Base-by-base conservation (phyloP, 1,140 invertebrate species). In the Philopotamus ludificatus region DNA sequence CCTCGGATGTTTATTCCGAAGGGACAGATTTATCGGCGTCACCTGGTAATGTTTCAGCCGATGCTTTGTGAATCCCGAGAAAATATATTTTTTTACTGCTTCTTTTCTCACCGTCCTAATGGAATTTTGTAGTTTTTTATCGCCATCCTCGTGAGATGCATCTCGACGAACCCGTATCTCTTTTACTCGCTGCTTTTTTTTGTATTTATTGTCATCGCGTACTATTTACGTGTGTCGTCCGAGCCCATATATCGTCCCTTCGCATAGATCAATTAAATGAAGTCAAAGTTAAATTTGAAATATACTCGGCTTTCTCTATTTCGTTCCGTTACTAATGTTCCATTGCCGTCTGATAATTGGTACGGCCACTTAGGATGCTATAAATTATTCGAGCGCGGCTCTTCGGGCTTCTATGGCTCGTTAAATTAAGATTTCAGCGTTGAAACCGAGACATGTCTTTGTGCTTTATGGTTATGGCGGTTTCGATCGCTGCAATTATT, bases 381-480 rank as follows among this genome's bases (percentile, higher is more conserved):
- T 66, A 66, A 66, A 66, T 66, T 62, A 66, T 26, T 25, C 34
- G 41, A 45, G 49, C 15, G 51, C 26, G 28, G 28, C 8, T 53
- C 21, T 26, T 53, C 50, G 47, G 20, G 49, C 59, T 53, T 28
- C 55, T 39, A 60, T 22, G 65, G 44, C 64, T 45, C 57, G 57
- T 60, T 60, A 66, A 60, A 60, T 60, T 66, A 66, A 61, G 45
- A n/a, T n/a, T n/a, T n/a, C n/a, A n/a, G n/a, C n/a, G n/a, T n/a
- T n/a, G n/a, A n/a, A n/a, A 53, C 49, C 44, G 44, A 47, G 44
- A 47, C 8, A 47, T 12, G 10, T 12, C 18, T 20, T 16, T 47
- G 4, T 47, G 44, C 15, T 47, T 47, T 47, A 47, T 47, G 44
- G 18, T 47, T 8, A 47, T 47, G 44, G 44, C 44, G 4, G 15